These are phyloP conservation scores for western clawed frog (Xenopus tropicalis) DNA, from an alignment of 2,113 vertebrate genomes.

Conservation along the genomic window DNA sequence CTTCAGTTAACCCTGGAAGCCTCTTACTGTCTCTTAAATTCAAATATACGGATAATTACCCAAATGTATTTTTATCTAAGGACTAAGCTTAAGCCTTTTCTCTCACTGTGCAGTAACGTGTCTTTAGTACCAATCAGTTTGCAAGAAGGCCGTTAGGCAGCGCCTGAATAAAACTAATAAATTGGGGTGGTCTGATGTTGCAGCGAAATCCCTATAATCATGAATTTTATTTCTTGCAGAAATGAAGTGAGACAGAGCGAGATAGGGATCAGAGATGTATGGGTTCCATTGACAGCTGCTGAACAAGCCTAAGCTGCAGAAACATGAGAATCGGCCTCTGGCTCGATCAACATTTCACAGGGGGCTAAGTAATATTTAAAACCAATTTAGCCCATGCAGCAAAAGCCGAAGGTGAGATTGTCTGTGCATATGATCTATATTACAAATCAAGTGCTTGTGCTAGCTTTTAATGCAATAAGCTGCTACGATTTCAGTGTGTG, in stretches of 20 bases:
- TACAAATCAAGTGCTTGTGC: constrained; percentile 36
- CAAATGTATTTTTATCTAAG: background rate
- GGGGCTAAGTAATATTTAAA: constrained; percentile 44
- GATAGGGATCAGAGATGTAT: constrained; percentile 42
- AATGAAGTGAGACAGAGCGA: constrained; percentile 27
- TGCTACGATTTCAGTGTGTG: constrained; percentile 15
- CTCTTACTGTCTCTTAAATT: no score
- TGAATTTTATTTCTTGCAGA: constrained; percentile 33
- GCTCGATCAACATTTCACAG: constrained; percentile 40
- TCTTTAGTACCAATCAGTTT: background rate
- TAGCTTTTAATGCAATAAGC: constrained; percentile 41
- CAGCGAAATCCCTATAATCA: constrained; percentile 29
- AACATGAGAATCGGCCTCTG: constrained; percentile 38
- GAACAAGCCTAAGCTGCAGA: constrained; percentile 34
- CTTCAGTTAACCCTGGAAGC: no score
- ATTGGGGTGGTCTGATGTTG: background rate
- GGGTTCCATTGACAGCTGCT: constrained; percentile 40
- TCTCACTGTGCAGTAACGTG: background rate
- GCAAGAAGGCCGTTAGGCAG: background rate
- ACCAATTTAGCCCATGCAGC: constrained; percentile 42
- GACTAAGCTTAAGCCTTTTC: background rate
- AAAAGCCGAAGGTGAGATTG: constrained; percentile 29
- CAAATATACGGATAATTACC: no score
- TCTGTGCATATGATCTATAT: constrained; percentile 36
- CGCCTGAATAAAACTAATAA: constrained; percentile 6